phyloP scores from a whole-genome alignment of 1,140 invertebrate species.

The Thaumatotibia leucotreta region DNA sequence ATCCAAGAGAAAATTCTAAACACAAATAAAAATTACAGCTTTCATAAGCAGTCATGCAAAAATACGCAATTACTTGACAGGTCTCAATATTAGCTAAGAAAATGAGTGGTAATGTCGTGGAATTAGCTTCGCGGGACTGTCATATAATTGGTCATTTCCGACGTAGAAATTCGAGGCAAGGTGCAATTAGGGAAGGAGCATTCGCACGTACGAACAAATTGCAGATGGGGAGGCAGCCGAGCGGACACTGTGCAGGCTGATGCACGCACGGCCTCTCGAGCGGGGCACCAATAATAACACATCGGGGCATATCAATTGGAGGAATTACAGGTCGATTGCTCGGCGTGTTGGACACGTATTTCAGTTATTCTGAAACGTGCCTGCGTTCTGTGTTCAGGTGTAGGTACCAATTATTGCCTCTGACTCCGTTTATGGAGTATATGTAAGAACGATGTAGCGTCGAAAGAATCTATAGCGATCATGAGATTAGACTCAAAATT shows the following conservation, averaged over 20 bases:
- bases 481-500: no score
- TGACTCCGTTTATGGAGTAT: no score
- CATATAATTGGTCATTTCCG: constrained; percentile 34
- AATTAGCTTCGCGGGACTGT: constrained; percentile 26
- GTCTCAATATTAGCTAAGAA: constrained; percentile 15
- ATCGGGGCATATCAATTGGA: constrained; percentile 18
- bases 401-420: background rate
- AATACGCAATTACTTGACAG: background rate
- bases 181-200: constrained; percentile 4
- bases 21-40: background rate
- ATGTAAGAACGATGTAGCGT: no score
- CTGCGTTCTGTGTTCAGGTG: background rate
- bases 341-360: constrained; percentile 4
- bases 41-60: background rate
- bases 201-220: constrained; percentile 67
- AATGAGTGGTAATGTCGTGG: constrained; percentile 22
- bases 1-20: background rate
- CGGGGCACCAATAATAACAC: constrained; percentile 10
- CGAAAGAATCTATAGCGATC: no score
- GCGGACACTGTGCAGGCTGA: constrained; percentile 34
- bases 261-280: constrained; percentile 21
- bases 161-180: constrained; percentile 29
- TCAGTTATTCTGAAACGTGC: background rate
- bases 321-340: background rate
- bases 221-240: constrained; percentile 30